A percentile compares a stretch with the other conserved stretches of the same genome.
Conservation (phyloP, 2,888 invertebrate species). For the Macrophya annulata region DNA sequence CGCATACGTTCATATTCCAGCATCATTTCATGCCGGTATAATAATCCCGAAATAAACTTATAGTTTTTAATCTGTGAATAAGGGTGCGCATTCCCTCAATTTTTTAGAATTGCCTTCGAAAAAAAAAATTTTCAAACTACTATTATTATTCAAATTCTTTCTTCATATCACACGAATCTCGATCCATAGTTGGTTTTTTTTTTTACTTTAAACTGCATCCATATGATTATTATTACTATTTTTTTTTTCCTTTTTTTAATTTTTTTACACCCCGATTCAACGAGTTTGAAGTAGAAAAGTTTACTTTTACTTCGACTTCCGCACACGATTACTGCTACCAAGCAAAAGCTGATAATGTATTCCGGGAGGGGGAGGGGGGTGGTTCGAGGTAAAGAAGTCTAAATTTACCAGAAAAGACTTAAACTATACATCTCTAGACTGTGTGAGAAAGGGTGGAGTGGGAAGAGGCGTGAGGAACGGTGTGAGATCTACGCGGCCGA, state of each 20-base stretch:
- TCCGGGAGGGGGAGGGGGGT: not conserved
- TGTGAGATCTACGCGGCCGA: conserved; percentile 13
- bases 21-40: not conserved
- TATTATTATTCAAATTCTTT: too few species aligned
- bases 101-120: too few species aligned
- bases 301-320: not conserved
- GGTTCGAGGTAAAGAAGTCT: not conserved
- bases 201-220: too few species aligned
- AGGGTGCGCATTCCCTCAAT: too few species aligned
- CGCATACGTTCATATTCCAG: not conserved
- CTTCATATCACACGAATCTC: not conserved
- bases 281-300: too few species aligned
- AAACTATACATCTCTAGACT: not conserved
- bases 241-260: not conserved
- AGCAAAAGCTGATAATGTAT: not conserved
- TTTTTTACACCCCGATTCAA: not conserved
- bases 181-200: too few species aligned
- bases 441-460: too few species aligned
- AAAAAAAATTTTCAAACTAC: too few species aligned
- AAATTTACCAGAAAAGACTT: conserved; percentile 11
- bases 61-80: not conserved
- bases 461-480: not conserved
- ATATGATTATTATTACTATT: not conserved
- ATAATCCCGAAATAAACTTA: not conserved
- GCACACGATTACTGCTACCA: not conserved